A percentile compares a stretch with the other conserved stretches of the same genome.
These are phyloP conservation scores for Dasysyrphus albostriatus DNA, from an alignment of 2,888 invertebrate species.

Conservation along the genomic window DNA sequence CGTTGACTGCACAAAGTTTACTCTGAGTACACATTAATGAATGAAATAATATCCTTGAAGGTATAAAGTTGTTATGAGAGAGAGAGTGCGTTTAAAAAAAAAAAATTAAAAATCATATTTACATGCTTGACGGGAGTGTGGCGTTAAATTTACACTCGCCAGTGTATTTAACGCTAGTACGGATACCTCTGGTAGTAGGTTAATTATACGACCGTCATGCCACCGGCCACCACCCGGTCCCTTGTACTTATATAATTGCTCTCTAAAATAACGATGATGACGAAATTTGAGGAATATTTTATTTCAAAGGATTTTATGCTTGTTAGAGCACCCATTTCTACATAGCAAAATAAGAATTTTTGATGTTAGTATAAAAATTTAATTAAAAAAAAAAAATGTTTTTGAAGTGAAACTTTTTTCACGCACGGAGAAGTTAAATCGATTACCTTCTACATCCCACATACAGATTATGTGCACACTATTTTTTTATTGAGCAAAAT, in stretches of 20 bases:
- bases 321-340: too few relatives aligned
- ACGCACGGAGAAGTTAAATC: too few relatives aligned
- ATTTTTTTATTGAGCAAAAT: too few relatives aligned
- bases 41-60: slow-evolving; percentile 60
- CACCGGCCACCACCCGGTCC: not conserved
- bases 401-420: too few relatives aligned
- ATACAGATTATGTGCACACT: too few relatives aligned
- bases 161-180: slow-evolving; percentile 39
- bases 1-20: slow-evolving; percentile 45
- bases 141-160: slow-evolving; percentile 65
- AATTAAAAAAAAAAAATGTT: too few relatives aligned
- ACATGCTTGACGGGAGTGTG: slow-evolving; percentile 39
- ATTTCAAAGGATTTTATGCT: too few relatives aligned
- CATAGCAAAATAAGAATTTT: too few relatives aligned
- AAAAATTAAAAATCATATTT: slow-evolving; percentile 32
- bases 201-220: slow-evolving; percentile 44
- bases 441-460: too few relatives aligned
- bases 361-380: too few relatives aligned
- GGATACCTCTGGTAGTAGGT: slow-evolving; percentile 33
- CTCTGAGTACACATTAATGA: slow-evolving; percentile 50
- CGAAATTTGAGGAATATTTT: too few relatives aligned
- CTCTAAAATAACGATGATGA: too few relatives aligned
- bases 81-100: slow-evolving; percentile 1
- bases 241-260: slow-evolving; percentile 26
- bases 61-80: slow-evolving; percentile 13